Evolutionary conservation across 2,797 vertebrate species (phyloP).

Genomic region (Vespertilio murinus): DNA sequence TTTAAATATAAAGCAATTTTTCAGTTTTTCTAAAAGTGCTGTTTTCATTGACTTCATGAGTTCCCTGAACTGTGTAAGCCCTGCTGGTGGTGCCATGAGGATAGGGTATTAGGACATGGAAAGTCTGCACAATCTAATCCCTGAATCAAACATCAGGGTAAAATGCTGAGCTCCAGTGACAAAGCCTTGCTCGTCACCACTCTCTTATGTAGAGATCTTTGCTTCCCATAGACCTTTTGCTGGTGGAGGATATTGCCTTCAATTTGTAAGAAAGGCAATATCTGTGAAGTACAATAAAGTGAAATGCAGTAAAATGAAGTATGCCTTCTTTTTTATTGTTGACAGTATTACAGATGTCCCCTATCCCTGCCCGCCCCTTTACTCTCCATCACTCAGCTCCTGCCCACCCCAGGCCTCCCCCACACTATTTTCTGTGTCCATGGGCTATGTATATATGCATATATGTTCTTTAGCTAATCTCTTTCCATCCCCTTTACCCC

Average conservation of each 20-base stretch:
- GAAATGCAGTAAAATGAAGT: not conserved
- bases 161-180: conserved; percentile 1
- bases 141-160: not conserved
- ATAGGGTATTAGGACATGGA: not conserved
- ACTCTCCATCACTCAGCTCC: not conserved
- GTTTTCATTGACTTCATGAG: not conserved
- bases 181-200: not conserved
- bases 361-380: not conserved
- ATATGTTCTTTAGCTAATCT: not conserved
- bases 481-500: not conserved
- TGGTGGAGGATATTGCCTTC: not conserved
- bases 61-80: not conserved
- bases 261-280: not conserved
- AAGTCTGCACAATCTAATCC: not conserved
- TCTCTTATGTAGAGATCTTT: conserved; percentile 8
- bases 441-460: not conserved
- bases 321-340: not conserved
- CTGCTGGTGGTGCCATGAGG: not conserved
- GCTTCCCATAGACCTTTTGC: not conserved
- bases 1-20: conserved; percentile 11
- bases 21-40: not conserved
- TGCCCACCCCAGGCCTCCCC: not conserved
- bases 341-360: not conserved
- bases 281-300: not conserved
- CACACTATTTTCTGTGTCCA: not conserved